These are phyloP conservation scores for Drosophila oshimai DNA, from an alignment of 1,140 invertebrate genomes.

Conservation along the genomic window DNA sequence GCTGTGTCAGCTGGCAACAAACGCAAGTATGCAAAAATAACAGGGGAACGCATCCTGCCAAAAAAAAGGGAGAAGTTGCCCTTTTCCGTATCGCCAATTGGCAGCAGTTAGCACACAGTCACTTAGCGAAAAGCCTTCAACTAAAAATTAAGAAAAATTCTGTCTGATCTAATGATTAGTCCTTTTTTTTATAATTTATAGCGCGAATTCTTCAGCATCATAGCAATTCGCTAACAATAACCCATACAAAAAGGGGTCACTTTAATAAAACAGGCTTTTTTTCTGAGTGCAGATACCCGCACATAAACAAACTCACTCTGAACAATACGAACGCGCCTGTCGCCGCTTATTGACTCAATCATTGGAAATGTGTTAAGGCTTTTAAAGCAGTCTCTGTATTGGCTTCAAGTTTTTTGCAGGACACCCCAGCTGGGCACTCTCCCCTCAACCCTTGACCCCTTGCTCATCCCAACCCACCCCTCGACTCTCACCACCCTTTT, in stretches of 20 bases:
- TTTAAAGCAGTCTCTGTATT: slow-evolving; percentile 63
- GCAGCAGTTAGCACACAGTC: slow-evolving; percentile 44
- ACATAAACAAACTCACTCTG: background rate
- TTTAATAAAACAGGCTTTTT: background rate
- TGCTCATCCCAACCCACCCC: background rate
- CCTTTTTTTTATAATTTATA: too few species aligned
- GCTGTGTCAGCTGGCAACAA: slow-evolving; percentile 49
- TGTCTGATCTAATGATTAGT: too few species aligned
- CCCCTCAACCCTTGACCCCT: background rate
- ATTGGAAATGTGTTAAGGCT: slow-evolving; percentile 74
- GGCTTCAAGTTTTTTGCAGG: slow-evolving; percentile 60
- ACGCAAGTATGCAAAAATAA: slow-evolving; percentile 41
- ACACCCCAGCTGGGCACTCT: slow-evolving; percentile 7
- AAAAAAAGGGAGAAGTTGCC: slow-evolving; percentile 51
- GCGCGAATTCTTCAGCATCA: too few species aligned
- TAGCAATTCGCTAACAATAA: too few species aligned
- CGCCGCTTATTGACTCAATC: slow-evolving; percentile 78
- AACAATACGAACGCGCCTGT: slow-evolving; percentile 49
- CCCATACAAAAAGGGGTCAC: too few species aligned
- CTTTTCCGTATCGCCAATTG: slow-evolving; percentile 57
- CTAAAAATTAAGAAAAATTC: too few species aligned
- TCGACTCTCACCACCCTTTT: slow-evolving; percentile 34
- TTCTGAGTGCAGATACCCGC: background rate
- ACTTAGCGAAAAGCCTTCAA: too few species aligned
- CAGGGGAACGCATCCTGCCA: slow-evolving; percentile 13